Base-by-base conservation (phyloP, 2,113 vertebrate species). In the Emydura subglobosa region DNA sequence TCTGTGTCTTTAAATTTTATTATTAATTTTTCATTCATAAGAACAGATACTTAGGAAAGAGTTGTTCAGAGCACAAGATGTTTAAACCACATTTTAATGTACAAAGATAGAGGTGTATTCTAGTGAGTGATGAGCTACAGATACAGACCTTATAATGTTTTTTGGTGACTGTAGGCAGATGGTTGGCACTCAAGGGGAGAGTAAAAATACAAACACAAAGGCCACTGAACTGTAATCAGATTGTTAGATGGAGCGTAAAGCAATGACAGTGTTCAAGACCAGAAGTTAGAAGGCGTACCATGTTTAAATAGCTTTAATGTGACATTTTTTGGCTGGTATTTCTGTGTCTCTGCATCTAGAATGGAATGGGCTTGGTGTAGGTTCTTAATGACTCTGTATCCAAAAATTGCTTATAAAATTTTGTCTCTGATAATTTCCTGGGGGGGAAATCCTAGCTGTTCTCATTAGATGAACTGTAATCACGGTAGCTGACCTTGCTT, bases 171-270 rank as follows among this genome's bases (percentile, higher is more conserved):
- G 17, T 89, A 82, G 93, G 91, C 97, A 97, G 94, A 92, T 98
- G 97, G 88, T 96, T 97, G 95, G 78, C 85, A 95, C 91, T 96
- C 89, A 88, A 89, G 83, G 89, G 93, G 61, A 96, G 80, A 95
- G n/a, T 93, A 29, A 79, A 95, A 89, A 96, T 92, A 79, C 27
- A 95, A 95, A 90, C 86, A 95, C 87, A 95, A 88, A 93, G 83
- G 86, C 81, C 47, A 0, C 95, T 97, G 96, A 96, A 91, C 94
- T 96, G 80, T 96, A 97, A 88, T 97, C 47, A 55, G 54, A 93
- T 97, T 95, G 92, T 96, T 97, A 96, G 94, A 87, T 96, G 57
- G 82, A 94, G 89, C 24, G 0, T 95, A 95, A 95, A 97, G 92
- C 91, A 96, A 55, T 96, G 95, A 65, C 86, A 90, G 44, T 72